Evolutionary conservation across 2,888 invertebrate genomes (phyloP).

Genomic region (Doris montereyensis): DNA sequence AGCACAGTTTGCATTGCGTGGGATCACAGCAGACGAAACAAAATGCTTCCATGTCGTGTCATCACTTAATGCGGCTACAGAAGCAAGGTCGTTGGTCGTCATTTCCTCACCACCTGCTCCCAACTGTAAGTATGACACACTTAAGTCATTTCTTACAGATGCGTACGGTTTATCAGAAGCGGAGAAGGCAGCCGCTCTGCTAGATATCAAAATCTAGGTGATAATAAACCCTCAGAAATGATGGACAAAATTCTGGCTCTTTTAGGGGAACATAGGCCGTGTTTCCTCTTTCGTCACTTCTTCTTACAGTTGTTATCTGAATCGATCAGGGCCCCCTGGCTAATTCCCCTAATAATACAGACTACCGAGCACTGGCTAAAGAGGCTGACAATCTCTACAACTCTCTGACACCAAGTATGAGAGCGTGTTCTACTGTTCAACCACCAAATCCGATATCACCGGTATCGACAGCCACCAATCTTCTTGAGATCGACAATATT

Average conservation of each 20-base stretch:
- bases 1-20: conserved; percentile 15
- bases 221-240: no score
- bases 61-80: neutral
- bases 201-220: neutral
- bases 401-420: conserved; percentile 6
- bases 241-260: no score
- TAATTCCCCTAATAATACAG: neutral
- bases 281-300: no score
- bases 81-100: no score
- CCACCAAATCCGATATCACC: neutral
- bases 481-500: neutral
- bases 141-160: neutral
- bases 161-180: no score
- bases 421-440: neutral
- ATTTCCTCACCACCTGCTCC: neutral
- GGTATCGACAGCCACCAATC: neutral
- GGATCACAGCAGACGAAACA: no score
- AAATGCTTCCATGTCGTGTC: conserved; percentile 1
- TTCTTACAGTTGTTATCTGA: neutral
- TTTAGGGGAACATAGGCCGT: no score
- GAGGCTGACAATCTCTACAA: conserved; percentile 1
- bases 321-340: no score
- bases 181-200: no score
- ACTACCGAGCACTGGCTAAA: conserved; percentile 10
- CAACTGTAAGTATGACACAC: conserved; percentile 3